Evolutionary conservation across 2,888 invertebrate genomes (phyloP), one percentile per base, ranked within the genome.

Genomic region (Anorthoa munda): DNA sequence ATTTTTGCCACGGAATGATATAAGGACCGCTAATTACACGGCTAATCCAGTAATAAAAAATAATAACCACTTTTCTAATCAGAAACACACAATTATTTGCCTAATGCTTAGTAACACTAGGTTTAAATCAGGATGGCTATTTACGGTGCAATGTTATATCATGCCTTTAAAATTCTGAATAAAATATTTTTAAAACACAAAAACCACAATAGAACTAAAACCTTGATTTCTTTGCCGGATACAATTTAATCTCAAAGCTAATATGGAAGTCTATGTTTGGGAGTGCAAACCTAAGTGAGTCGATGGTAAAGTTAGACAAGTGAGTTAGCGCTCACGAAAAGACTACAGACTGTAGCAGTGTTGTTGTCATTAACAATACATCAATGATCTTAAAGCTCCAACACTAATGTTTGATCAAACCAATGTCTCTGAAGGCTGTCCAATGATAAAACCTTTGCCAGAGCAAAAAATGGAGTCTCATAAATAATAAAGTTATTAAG

Each of bases 121-220:
- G 21, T 58, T 58, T 45, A 17, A 50, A 21, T 45, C 15, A 58
- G 56, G 15, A 31, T 65, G 9, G 39, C 26, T 45, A 18, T 56
- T 39, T 21, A 51, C 65, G 45, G 50, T 50, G 50, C 50, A 72
- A 65, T 65, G 13, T 55, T 59, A 26, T 21, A 66, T 55, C 1
- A 55, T 55, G 4, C 11, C 21, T n/a, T n/a, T 45, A 17, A 15
- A 48, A 18, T 18, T 31, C 1, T 55, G 31, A 31, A 31, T 4
- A n/a, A n/a, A n/a, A 3, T n/a, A n/a, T 45, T 56, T 1, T 48
- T 21, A 3, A 23, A 39, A 18, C 39, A 21, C 2, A 39, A 39
- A 15, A 63, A 13, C 26, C 15, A 64, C 46, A 46, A 31, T 18
- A 23, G 31, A 26, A 18, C 3, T 23, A 7, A 68, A 39, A 39